phyloP scores from a whole-genome alignment of 1,140 invertebrate genomes.

The Chrysoperla carnea region DNA sequence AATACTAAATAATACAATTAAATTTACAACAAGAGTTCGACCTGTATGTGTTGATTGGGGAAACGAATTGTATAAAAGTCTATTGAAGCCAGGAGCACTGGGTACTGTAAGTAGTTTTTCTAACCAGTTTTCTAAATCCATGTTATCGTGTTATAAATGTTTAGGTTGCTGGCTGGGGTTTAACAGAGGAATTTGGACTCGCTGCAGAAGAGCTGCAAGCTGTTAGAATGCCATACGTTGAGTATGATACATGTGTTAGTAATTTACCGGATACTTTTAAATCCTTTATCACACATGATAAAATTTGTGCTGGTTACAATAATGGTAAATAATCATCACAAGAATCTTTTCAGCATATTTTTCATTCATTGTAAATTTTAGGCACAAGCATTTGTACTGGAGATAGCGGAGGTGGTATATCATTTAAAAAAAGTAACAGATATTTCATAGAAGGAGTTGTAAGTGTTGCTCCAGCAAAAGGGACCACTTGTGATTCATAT shows the following conservation, averaged over 20 bases:
- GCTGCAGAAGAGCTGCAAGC: conserved; percentile 13
- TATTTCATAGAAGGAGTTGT: conserved; percentile 20
- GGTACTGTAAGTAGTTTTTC: no score
- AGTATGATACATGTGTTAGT: conserved; percentile 11
- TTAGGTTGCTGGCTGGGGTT: no score
- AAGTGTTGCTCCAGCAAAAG: conserved; percentile 14
- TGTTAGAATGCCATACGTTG: conserved; percentile 16
- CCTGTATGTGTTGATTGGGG: no score
- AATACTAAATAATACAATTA: no score
- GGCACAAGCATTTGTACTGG: conserved; percentile 19
- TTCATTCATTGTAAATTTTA: conserved; percentile 3
- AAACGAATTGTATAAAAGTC: no score
- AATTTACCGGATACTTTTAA: conserved; percentile 10
- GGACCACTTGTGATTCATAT: conserved; percentile 10
- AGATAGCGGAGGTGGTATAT: conserved; percentile 20
- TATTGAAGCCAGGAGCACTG: no score
- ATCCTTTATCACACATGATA: conserved; percentile 18
- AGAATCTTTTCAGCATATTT: neutral
- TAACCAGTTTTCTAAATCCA: no score
- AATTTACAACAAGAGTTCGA: no score
- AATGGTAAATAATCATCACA: neutral
- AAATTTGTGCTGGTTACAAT: conserved; percentile 17
- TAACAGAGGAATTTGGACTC: neutral
- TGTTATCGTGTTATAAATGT: no score
- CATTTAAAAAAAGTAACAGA: conserved; percentile 7